Evolutionary conservation across 2,113 vertebrate species (phyloP).

Genomic region (Erpornis zantholeuca): DNA sequence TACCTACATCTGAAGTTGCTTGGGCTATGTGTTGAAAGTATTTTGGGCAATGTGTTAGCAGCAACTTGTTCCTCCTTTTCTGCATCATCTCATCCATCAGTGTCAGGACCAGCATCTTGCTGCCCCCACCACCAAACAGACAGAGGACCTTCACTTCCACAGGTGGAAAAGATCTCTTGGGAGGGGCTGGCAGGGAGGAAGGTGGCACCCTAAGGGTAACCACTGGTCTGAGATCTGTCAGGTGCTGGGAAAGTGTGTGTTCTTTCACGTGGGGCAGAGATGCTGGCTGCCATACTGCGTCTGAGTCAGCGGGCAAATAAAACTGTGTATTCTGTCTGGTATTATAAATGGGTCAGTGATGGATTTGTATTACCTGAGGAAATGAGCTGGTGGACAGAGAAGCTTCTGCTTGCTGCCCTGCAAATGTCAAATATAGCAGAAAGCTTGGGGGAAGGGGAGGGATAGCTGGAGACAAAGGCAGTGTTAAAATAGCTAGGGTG

Average conservation of each 20-base stretch:
- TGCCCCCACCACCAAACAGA: not conserved
- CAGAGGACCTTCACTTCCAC: not conserved
- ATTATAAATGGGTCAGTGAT: constrained; percentile 51
- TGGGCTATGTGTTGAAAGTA: not conserved
- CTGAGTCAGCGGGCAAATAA: constrained; percentile 30
- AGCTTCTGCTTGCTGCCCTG: constrained; percentile 31
- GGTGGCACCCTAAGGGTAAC: not conserved
- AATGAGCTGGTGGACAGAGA: constrained; percentile 21
- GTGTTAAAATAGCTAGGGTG: not conserved
- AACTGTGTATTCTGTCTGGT: not conserved
- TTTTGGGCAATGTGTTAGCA: not conserved
- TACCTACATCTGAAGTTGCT: not conserved
- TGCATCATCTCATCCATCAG: not conserved
- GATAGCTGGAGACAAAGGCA: not conserved
- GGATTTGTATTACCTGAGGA: constrained; percentile 60
- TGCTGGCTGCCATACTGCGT: not conserved
- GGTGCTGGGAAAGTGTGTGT: not conserved
- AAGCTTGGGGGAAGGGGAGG: constrained; percentile 6
- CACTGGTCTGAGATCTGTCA: not conserved
- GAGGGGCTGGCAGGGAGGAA: not conserved
- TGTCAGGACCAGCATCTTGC: not conserved
- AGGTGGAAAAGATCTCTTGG: not conserved
- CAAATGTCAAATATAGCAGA: constrained; percentile 37
- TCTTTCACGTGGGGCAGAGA: not conserved
- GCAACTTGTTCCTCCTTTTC: not conserved